Base-by-base conservation (phyloP, 37 sponge, comb jelly and placozoan species). In the Amphimedon queenslandica region DNA sequence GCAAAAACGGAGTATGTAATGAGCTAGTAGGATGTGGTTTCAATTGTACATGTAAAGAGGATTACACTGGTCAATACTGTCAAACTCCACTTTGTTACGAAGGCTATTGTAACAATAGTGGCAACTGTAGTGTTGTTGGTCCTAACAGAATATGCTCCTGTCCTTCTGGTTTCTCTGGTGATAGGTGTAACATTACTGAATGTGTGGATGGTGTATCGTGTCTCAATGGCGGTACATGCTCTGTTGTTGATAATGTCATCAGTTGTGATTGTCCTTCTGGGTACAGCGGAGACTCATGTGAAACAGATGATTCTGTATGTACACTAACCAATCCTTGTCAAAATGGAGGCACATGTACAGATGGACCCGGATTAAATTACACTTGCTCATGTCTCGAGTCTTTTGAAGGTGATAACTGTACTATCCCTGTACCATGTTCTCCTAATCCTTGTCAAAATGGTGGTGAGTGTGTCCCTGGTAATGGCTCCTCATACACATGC, bases 281-380 rank as follows among this genome's bases (percentile, higher is more conserved):
- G 8, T 82, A 69, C 33, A 57, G 69, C 3, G 82, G 82, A 11
- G 37, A n/a, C 31, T 35, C 8, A 2, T 80, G 81, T 72, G 72
- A 63, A 47, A 30, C 20, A 37, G n/a, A 40, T 37, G 40, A 69
- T 29, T n/a, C n/a, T n/a, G n/a, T n/a, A n/a, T n/a, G n/a, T n/a
- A n/a, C n/a, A n/a, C n/a, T n/a, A n/a, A n/a, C n/a, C n/a, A 55
- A 69, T 29, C 53, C 53, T 25, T 90, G 90, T 55, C 32, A 60
- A 23, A 88, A 88, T 78, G 76, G 82, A 34, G 84, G 84, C 2
- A 63, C 67, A n/a, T 88, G 89, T 77, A 47, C 77, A 23, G 81
- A 80, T 42, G 29, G 47, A 11, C 29, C 58, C 21, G 64, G 63
- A 30, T 47, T 36, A 35, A 33, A 37, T 20, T 16, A n/a, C 5